phyloP scores from a whole-genome alignment of 92 coral and sea anemone species.

The Porites rus region DNA sequence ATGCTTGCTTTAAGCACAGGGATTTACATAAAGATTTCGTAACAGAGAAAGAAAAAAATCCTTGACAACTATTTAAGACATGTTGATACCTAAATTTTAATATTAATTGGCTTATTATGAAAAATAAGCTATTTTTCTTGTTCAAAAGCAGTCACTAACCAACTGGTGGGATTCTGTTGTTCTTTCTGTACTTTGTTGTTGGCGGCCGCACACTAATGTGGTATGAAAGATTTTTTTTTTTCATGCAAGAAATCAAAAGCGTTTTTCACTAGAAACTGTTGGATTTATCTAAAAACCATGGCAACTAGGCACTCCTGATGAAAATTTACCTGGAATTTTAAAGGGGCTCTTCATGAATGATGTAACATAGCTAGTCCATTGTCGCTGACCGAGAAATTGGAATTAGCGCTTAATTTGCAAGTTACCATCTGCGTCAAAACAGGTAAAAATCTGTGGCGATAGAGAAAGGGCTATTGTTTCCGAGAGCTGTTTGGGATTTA shows the following conservation, averaged over 20 bases:
- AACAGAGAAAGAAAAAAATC: background rate
- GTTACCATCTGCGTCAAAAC: background rate
- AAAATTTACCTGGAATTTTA: background rate
- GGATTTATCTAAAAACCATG: background rate
- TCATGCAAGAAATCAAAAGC: background rate
- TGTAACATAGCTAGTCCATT: background rate
- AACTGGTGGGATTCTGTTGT: background rate
- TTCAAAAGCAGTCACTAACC: constrained; percentile 8
- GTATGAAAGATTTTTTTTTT: background rate
- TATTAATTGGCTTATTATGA: constrained; percentile 13
- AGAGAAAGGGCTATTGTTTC: background rate
- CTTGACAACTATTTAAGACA: background rate
- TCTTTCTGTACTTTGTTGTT: background rate
- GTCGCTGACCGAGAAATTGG: constrained; percentile 14
- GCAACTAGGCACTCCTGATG: constrained; percentile 6
- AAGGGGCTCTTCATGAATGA: background rate
- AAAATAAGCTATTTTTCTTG: constrained; percentile 10
- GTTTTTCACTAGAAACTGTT: background rate
- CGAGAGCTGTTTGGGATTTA: background rate
- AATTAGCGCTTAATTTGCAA: constrained; percentile 19
- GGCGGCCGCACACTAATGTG: background rate
- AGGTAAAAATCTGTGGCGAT: background rate
- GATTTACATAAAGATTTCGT: background rate
- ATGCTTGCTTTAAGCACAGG: background rate
- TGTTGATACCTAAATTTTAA: background rate